Conservation (phyloP, 2,797 vertebrate species). For the Atherinosoma microstoma region DNA sequence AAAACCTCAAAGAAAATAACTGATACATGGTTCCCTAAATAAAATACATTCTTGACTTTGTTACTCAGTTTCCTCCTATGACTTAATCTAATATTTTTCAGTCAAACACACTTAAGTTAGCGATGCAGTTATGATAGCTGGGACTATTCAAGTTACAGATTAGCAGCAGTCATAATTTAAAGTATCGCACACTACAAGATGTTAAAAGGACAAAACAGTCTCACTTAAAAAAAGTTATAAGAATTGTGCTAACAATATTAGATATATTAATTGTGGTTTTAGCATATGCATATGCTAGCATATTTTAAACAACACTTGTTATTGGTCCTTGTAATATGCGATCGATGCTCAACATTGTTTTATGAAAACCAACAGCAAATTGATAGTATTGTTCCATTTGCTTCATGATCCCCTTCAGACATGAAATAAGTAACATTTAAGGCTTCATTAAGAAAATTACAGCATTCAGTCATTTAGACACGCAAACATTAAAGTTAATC, state of each 20-base stretch:
- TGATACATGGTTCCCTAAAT: not conserved
- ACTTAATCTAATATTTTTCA: not conserved
- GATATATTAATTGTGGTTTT: not conserved
- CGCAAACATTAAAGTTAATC: too few species aligned
- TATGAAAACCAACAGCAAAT: not conserved
- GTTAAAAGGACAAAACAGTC: too few species aligned
- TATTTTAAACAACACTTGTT: not conserved
- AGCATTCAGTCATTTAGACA: too few species aligned
- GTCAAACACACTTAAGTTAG: not conserved
- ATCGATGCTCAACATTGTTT: not conserved
- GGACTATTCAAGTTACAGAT: not conserved
- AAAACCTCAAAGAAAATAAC: conserved; percentile 35
- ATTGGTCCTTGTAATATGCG: not conserved
- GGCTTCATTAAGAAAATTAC: too few species aligned
- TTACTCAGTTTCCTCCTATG: not conserved
- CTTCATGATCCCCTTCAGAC: too few species aligned
- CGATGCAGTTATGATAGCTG: not conserved
- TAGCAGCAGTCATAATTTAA: not conserved
- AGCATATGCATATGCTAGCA: too few species aligned
- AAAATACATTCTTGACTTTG: not conserved
- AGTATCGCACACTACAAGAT: too few species aligned
- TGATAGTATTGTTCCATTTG: too few species aligned
- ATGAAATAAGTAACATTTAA: too few species aligned
- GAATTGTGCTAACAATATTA: not conserved
- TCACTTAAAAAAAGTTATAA: too few species aligned